These are phyloP conservation scores for Metellina segmentata DNA, from an alignment of 2,888 invertebrate genomes.

Conservation along the genomic window DNA sequence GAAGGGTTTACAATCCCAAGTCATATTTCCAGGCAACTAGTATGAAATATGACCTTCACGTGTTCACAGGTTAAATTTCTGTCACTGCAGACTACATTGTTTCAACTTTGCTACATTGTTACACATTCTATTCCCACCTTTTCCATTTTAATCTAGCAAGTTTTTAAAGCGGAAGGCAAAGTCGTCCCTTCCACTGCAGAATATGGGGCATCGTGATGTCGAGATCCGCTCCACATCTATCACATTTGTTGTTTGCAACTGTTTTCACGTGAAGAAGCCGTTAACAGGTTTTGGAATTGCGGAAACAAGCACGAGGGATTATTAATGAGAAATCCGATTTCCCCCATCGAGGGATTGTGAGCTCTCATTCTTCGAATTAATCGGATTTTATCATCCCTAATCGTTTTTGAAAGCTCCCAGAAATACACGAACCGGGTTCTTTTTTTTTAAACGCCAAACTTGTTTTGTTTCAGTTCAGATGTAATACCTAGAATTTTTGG, in stretches of 20 bases:
- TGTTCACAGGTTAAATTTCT: too few species aligned
- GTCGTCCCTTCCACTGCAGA: not conserved
- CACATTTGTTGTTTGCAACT: not conserved
- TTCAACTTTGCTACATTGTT: too few species aligned
- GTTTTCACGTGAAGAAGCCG: not conserved
- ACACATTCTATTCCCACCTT: too few species aligned
- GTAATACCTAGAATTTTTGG: too few species aligned
- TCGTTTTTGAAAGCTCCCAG: not conserved
- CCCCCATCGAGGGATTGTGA: not conserved
- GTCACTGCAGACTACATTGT: too few species aligned
- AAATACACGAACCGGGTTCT: too few species aligned
- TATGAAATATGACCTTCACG: too few species aligned
- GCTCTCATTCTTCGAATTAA: not conserved
- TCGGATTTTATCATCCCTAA: not conserved
- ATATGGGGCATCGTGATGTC: not conserved
- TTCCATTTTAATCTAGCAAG: not conserved
- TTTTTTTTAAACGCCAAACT: too few species aligned
- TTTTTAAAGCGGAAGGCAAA: not conserved
- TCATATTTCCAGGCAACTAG: too few species aligned
- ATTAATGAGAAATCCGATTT: not conserved
- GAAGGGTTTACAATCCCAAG: too few species aligned
- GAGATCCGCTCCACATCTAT: not conserved
- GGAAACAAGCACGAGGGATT: not conserved
- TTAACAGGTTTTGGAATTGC: not conserved
- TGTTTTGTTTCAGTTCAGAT: too few species aligned